Evolutionary conservation across 1,140 invertebrate species (phyloP), one percentile per base, ranked within the genome.

Genomic region (Penaeus japonicus): DNA sequence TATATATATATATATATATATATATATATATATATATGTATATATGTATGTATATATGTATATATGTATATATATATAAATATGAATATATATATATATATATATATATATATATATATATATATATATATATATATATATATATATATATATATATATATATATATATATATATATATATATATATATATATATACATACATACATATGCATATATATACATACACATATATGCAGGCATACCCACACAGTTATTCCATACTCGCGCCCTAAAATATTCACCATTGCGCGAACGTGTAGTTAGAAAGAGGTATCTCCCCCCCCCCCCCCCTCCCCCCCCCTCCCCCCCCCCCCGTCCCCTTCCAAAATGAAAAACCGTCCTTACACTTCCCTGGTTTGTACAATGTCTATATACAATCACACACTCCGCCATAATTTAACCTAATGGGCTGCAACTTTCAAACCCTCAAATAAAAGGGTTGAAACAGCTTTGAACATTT

Each of bases 141-240:
- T 24, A 70, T 70, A 70, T 18, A 70, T 70, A 70, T 70, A 70
- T 70, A 70, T 70, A 70, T 70, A 70, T 70, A 70, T 70, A 70
- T 70, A n/a, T 18, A 70, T 24, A 70, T 70, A 70, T 70, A 70
- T n/a, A 79, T 35, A 79, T n/a, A n/a, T 47, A 79, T n/a, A 24
- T 53, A 53, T 79, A 79, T 79, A 79, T 53, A 79, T 79, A 79
- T 53, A 79, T 55, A 79, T 47, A 79, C 54, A 79, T 53, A 79
- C 54, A 79, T 53, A 79, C 54, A 79, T 53, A 79, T 79, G 54
- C n/a, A 79, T 79, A 79, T 53, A 79, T 79, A 79, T 53, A 79
- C n/a, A 79, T 53, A 79, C 54, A 79, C 7, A 53, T 53, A 79
- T n/a, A 79, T 79, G 53, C n/a, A 79, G 24, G 24, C 10, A 79